phyloP scores from a whole-genome alignment of 2,888 invertebrate species.

The Therioaphis trifolii region DNA sequence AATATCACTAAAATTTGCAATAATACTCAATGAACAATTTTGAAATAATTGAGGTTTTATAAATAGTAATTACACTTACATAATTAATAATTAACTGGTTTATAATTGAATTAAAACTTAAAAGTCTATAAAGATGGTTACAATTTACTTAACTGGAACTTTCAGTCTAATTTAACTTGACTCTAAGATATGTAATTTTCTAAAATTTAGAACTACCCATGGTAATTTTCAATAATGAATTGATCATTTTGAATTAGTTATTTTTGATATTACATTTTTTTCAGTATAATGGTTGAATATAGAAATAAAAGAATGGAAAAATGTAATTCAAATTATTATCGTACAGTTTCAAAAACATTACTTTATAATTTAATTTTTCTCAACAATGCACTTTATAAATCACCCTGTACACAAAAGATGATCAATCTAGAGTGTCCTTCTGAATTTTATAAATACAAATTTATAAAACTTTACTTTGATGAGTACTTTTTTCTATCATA shows the following conservation, averaged over 20 bases:
- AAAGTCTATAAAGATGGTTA: no score
- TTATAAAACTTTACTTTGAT: background rate
- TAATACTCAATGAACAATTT: no score
- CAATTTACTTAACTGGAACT: no score
- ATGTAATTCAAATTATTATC: background rate
- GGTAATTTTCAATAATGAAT: background rate
- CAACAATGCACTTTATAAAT: conserved; percentile 17
- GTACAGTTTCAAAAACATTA: conserved; percentile 7
- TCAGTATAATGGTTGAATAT: no score
- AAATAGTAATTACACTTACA: no score
- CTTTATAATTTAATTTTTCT: background rate
- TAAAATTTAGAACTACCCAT: background rate
- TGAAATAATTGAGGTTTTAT: no score
- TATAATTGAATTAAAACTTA: no score
- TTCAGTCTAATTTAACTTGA: no score
- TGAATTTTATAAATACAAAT: background rate
- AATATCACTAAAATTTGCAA: background rate
- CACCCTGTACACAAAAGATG: conserved; percentile 35
- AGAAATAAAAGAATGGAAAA: background rate
- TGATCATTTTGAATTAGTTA: background rate
- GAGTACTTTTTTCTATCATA: background rate
- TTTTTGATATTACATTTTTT: background rate
- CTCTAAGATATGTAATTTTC: background rate
- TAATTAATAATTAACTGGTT: no score
- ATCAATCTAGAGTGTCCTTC: conserved; percentile 21